phyloP scores from a whole-genome alignment of 2,113 vertebrate genomes.

The Gallinago jamesoni region DNA sequence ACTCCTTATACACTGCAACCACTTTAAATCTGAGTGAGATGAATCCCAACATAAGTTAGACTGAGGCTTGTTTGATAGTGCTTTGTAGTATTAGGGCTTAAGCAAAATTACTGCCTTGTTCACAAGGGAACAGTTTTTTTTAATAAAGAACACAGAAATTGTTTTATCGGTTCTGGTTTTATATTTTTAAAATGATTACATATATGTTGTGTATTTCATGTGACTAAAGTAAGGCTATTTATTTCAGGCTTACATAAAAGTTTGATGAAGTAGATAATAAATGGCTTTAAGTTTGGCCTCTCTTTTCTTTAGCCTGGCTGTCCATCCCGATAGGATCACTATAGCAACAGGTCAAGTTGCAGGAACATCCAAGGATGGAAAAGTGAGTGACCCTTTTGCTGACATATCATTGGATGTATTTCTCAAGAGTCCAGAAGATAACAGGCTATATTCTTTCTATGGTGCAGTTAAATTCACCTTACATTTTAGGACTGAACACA shows the following conservation, averaged over 20 bases:
- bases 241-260: not conserved
- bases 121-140: not conserved
- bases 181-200: not conserved
- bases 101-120: not conserved
- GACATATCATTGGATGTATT: not conserved
- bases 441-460: not conserved
- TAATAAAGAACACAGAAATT: not conserved
- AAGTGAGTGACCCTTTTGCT: constrained; percentile 81
- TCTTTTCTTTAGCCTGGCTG: constrained; percentile 84
- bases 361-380: constrained; percentile 95
- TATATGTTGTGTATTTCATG: not conserved
- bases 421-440: not conserved
- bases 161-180: not conserved
- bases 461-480: not conserved
- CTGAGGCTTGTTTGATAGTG: not conserved
- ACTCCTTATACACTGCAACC: not conserved
- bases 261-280: not conserved
- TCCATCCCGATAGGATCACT: constrained; percentile 98
- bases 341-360: constrained; percentile 98
- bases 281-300: not conserved
- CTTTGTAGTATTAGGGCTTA: not conserved
- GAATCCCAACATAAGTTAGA: not conserved
- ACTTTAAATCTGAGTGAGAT: not conserved
- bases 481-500: not conserved
- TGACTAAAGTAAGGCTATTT: not conserved